These are phyloP conservation scores for Pristiophorus japonicus DNA, from an alignment of 2,113 vertebrate species.

Conservation along the genomic window DNA sequence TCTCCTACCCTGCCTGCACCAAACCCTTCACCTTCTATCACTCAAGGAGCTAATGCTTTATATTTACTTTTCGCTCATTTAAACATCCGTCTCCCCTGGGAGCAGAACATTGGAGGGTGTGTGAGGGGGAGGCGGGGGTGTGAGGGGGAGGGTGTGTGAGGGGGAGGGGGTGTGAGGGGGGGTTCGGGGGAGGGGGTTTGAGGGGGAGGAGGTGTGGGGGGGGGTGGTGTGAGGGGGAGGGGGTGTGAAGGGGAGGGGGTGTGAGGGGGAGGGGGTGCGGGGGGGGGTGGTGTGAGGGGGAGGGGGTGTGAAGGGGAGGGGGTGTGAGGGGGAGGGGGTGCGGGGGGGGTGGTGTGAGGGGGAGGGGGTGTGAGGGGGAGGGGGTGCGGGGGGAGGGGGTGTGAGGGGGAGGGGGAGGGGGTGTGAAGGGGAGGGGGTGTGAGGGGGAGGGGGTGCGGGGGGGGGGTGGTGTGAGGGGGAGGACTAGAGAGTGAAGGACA, in stretches of 20 bases:
- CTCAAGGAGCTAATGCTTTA: too few relatives aligned
- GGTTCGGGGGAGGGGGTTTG: neutral
- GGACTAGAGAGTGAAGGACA: neutral
- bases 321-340: too few relatives aligned
- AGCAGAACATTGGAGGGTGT: neutral
- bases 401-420: neutral
- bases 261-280: neutral
- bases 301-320: neutral
- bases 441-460: too few relatives aligned
- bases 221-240: neutral
- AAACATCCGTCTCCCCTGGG: too few relatives aligned
- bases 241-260: neutral
- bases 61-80: too few relatives aligned
- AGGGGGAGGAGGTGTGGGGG: neutral
- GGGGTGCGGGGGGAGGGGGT: neutral
- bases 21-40: too few relatives aligned
- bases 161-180: too few relatives aligned
- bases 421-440: neutral
- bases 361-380: neutral
- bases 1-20: too few relatives aligned
- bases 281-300: neutral
- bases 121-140: neutral
- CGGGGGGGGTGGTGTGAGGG: neutral
- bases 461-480: too few relatives aligned
- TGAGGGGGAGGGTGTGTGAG: neutral